Evolutionary conservation across 2,888 invertebrate genomes (phyloP).

Genomic region (Mycalesis mineus): DNA sequence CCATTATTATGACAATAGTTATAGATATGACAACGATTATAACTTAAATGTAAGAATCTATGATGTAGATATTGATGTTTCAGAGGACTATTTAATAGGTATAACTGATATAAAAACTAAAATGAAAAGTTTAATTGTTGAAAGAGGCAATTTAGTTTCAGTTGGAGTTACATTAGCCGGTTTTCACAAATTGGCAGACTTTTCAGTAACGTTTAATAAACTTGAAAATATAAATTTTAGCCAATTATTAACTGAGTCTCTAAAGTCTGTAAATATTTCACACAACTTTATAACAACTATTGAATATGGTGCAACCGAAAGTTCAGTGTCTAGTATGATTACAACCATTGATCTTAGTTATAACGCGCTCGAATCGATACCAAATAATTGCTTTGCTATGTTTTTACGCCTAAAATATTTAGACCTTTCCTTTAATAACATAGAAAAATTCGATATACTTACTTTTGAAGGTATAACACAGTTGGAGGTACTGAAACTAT

Average conservation of each 20-base stretch:
- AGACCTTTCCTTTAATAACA: conserved; percentile 19
- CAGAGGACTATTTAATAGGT: neutral
- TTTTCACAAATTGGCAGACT: conserved; percentile 6
- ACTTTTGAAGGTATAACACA: conserved; percentile 22
- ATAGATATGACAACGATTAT: neutral
- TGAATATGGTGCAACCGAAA: neutral
- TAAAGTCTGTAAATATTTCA: conserved; percentile 16
- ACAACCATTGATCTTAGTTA: conserved; percentile 21
- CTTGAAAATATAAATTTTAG: conserved; percentile 14
- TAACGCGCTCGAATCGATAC: conserved; percentile 14
- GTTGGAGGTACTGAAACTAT: conserved; percentile 17
- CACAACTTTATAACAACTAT: conserved; percentile 19
- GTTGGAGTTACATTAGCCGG: conserved; percentile 7
- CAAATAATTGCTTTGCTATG: conserved; percentile 18
- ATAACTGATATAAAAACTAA: neutral
- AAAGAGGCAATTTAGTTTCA: conserved; percentile 15
- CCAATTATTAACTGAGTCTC: neutral
- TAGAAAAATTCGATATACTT: conserved; percentile 18
- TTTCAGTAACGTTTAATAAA: conserved; percentile 12
- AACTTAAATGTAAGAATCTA: neutral
- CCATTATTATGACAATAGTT: neutral
- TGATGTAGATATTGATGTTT: neutral
- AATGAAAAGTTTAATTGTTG: conserved; percentile 6
- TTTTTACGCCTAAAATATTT: conserved; percentile 16
- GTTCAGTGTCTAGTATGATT: neutral